Conservation (phyloP, 2,888 invertebrate genomes). For the Eilema sororculum region DNA sequence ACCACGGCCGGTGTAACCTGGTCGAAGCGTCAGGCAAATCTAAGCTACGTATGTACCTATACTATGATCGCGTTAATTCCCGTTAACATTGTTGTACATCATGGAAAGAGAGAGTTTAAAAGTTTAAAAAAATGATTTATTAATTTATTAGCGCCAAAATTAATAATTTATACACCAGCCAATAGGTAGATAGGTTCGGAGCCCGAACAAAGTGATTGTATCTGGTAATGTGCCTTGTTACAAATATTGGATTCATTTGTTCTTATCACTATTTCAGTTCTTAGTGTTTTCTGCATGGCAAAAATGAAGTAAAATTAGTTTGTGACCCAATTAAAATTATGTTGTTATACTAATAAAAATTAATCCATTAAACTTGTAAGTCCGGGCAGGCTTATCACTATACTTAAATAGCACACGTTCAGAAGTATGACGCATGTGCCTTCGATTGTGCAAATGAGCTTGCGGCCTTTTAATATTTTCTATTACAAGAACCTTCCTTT, state of each 20-base stretch:
- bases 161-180: too few species aligned
- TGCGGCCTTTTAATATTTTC: neutral
- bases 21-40: too few species aligned
- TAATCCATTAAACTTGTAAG: neutral
- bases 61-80: too few species aligned
- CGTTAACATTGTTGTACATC: too few species aligned
- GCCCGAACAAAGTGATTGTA: too few species aligned
- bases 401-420: neutral
- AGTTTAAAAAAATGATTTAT: too few species aligned
- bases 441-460: neutral
- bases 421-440: neutral
- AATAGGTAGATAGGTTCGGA: neutral
- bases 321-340: neutral
- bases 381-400: neutral
- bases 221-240: neutral
- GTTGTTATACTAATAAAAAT: neutral
- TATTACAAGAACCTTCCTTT: neutral
- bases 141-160: too few species aligned
- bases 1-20: too few species aligned
- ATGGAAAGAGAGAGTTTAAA: too few species aligned
- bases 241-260: too few species aligned
- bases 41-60: too few species aligned
- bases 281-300: neutral
- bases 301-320: neutral
- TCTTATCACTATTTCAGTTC: neutral